Evolutionary conservation across 2,888 invertebrate genomes (phyloP).

Genomic region (Aleiodes testaceus): DNA sequence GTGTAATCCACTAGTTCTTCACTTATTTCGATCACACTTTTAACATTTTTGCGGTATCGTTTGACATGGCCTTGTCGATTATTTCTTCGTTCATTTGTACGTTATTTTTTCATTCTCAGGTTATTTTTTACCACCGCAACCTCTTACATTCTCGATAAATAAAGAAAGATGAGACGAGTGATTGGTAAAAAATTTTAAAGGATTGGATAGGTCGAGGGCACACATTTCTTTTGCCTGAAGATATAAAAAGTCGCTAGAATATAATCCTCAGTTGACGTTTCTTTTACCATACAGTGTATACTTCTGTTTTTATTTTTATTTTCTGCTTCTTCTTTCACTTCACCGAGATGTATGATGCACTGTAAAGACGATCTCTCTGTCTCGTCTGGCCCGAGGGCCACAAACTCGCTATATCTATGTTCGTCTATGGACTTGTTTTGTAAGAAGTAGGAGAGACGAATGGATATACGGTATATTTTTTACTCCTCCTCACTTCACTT

Average conservation of each 20-base stretch:
- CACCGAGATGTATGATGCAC: slow-evolving; percentile 17
- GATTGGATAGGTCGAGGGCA: slow-evolving; percentile 29
- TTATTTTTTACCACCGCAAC: background rate
- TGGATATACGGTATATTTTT: slow-evolving; percentile 11
- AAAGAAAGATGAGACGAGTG: background rate
- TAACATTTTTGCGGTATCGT: slow-evolving; percentile 36
- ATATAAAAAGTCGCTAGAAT: slow-evolving; percentile 26
- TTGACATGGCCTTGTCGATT: background rate
- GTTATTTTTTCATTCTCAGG: background rate
- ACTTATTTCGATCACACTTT: slow-evolving; percentile 10
- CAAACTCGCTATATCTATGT: slow-evolving; percentile 23
- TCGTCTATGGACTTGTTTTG: slow-evolving; percentile 44
- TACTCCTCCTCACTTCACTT: slow-evolving; percentile 23
- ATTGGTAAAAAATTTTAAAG: slow-evolving; percentile 28
- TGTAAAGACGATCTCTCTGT: slow-evolving; percentile 20
- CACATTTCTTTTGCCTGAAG: slow-evolving; percentile 26
- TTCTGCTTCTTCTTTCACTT: background rate
- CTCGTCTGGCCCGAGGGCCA: slow-evolving; percentile 24
- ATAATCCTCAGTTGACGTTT: slow-evolving; percentile 27
- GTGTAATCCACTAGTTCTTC: slow-evolving; percentile 21
- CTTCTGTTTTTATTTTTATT: background rate
- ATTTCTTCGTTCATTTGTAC: background rate
- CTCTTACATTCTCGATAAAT: background rate
- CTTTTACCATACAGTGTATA: slow-evolving; percentile 17
- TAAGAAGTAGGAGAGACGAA: slow-evolving; percentile 49